Conservation (phyloP, 2,113 vertebrate species). For the Caranx ignobilis region DNA sequence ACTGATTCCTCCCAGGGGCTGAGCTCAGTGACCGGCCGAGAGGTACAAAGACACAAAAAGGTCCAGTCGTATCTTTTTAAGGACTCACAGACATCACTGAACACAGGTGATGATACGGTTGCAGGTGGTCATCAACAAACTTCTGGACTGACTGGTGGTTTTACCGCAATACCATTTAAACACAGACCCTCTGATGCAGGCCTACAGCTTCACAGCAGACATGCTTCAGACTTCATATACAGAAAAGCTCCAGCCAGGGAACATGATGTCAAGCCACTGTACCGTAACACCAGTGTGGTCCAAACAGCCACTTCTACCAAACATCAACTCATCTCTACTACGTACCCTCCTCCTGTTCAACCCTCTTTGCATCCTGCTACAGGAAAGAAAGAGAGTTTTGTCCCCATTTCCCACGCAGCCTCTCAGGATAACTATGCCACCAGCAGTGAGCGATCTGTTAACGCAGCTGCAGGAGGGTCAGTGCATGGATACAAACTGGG, state of each 20-base stretch:
- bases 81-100: conserved; percentile 3
- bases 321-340: neutral
- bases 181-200: neutral
- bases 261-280: neutral
- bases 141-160: neutral
- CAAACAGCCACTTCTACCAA: neutral
- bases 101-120: neutral
- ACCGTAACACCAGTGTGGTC: neutral
- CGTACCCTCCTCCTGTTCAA: neutral
- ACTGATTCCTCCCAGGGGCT: conserved; percentile 9
- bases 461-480: neutral
- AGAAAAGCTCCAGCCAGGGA: neutral
- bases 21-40: neutral
- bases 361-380: neutral
- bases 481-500: neutral
- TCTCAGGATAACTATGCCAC: neutral
- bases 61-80: conserved; percentile 45
- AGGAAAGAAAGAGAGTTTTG: neutral
- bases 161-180: neutral
- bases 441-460: neutral
- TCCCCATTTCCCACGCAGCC: neutral
- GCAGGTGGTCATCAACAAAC: neutral
- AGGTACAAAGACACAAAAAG: neutral
- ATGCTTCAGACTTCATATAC: neutral
- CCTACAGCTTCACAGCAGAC: neutral